Conservation (phyloP, 1,140 invertebrate species). For the Mizuhopecten yessoensis region DNA sequence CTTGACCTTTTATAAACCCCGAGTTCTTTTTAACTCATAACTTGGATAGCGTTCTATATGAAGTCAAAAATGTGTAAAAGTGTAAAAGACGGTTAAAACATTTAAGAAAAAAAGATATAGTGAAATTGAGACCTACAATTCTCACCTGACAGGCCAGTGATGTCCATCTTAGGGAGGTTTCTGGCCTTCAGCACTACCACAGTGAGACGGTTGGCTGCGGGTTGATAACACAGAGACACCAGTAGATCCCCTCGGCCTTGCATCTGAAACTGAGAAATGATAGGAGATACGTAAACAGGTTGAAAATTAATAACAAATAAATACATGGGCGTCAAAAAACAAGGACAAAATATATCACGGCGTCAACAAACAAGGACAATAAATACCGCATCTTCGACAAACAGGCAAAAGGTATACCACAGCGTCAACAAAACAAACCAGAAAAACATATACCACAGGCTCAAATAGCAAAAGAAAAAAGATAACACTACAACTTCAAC, state of each 20-base stretch:
- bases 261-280: conserved; percentile 86
- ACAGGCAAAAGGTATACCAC: no score
- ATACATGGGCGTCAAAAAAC: no score
- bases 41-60: background rate
- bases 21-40: no score
- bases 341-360: no score
- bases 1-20: no score
- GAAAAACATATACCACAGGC: no score
- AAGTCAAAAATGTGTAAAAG: no score
- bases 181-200: conserved; percentile 91
- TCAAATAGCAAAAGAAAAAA: no score
- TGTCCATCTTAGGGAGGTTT: conserved; percentile 92
- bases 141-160: conserved; percentile 91
- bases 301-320: background rate
- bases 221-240: conserved; percentile 91
- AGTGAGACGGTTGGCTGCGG: conserved; percentile 90
- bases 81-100: background rate
- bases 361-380: no score
- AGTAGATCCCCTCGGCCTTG: conserved; percentile 90
- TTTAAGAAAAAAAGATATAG: background rate
- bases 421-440: no score
- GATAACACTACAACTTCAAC: no score
- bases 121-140: background rate
- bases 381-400: no score
- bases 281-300: background rate